These are phyloP conservation scores for Sylvicapra grimmia DNA, from an alignment of 2,113 vertebrate genomes.

Conservation along the genomic window DNA sequence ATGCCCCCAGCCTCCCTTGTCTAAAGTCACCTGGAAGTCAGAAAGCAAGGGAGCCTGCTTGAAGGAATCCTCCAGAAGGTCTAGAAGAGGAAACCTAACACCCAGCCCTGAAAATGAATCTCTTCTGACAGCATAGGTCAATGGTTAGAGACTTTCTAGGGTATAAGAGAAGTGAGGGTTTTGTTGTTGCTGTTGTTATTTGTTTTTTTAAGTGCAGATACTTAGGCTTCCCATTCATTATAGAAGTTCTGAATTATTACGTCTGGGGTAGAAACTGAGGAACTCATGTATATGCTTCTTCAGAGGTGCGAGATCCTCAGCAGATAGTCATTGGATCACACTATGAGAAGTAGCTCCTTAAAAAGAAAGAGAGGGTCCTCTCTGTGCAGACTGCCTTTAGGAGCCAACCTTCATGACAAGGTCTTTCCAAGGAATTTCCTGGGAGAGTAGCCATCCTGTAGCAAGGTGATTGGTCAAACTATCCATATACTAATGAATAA, in stretches of 20 bases:
- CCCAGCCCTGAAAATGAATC: neutral
- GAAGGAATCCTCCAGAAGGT: neutral
- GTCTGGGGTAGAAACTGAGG: neutral
- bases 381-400: neutral
- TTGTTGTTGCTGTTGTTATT: neutral
- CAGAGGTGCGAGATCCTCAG: neutral
- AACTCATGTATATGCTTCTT: neutral
- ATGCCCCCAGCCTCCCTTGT: fast-evolving
- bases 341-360: neutral
- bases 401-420: neutral
- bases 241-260: neutral
- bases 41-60: neutral
- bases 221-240: neutral
- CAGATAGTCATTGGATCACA: neutral
- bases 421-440: neutral
- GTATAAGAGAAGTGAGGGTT: neutral
- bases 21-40: neutral
- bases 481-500: neutral
- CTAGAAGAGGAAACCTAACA: neutral
- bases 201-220: neutral
- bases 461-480: neutral
- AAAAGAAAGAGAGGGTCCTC: neutral
- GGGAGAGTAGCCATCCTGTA: neutral
- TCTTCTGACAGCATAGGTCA: neutral
- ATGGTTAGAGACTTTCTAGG: neutral